Conservation (phyloP, 2,113 vertebrate genomes). For the Nycticebus coucang region DNA sequence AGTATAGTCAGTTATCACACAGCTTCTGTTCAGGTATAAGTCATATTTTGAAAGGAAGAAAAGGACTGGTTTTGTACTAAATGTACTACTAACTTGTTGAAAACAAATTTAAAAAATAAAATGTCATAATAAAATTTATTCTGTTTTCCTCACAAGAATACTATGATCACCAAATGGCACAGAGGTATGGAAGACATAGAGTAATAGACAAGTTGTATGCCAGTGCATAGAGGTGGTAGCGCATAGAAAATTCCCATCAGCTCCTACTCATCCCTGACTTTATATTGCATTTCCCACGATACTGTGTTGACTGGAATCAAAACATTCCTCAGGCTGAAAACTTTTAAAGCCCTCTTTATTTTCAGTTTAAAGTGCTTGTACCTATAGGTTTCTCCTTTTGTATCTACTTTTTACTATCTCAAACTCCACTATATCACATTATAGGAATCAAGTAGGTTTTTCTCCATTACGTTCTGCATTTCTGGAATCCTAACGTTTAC, state of each 20-base stretch:
- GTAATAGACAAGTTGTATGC: background rate
- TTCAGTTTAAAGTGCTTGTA: no score
- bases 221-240: background rate
- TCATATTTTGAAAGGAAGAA: background rate
- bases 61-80: background rate
- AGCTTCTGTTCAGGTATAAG: background rate
- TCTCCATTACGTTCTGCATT: no score
- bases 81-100: background rate
- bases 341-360: no score
- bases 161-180: background rate
- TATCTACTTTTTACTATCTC: no score
- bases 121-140: background rate
- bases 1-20: background rate
- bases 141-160: no score
- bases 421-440: no score
- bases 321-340: background rate
- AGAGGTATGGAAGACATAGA: background rate
- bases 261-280: background rate
- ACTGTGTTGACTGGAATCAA: no score
- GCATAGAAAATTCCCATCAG: background rate
- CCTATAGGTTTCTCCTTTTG: no score
- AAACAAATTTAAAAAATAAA: background rate
- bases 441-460: no score
- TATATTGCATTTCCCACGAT: no score
- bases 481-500: no score